phyloP scores from a whole-genome alignment of 2,797 vertebrate genomes.

The Pipistrellus nathusii region DNA sequence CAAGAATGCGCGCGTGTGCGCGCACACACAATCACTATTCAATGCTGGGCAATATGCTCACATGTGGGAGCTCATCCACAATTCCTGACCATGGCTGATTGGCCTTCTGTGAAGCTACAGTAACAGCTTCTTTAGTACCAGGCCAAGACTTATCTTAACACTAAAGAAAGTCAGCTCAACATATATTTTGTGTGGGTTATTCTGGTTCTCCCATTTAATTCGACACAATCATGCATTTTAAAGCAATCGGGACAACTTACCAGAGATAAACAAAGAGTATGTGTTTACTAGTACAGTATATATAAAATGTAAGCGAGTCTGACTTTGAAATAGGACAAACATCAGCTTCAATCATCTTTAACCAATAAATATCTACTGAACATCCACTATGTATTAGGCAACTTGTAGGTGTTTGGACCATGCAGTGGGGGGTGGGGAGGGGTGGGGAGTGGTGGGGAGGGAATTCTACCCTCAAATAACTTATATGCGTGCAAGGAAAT shows the following conservation, averaged over 20 bases:
- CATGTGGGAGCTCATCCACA: neutral
- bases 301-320: constrained; percentile 1
- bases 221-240: neutral
- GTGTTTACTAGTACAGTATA: neutral
- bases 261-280: neutral
- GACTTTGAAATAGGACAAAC: constrained; percentile 19
- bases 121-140: neutral
- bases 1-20: too few relatives aligned
- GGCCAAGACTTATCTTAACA: neutral
- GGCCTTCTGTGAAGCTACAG: neutral
- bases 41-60: neutral
- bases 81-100: neutral
- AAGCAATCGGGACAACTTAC: constrained; percentile 31
- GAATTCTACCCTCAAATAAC: neutral
- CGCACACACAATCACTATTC: neutral
- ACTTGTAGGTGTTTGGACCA: neutral
- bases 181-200: neutral
- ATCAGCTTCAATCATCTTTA: constrained; percentile 4
- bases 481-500: neutral
- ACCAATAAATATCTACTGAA: constrained; percentile 37
- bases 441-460: neutral
- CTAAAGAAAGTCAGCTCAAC: neutral
- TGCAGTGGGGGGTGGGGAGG: neutral
- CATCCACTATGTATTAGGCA: neutral
- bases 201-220: constrained; percentile 6